These are phyloP conservation scores for Indri indri DNA, from an alignment of 2,113 vertebrate species.

Conservation along the genomic window DNA sequence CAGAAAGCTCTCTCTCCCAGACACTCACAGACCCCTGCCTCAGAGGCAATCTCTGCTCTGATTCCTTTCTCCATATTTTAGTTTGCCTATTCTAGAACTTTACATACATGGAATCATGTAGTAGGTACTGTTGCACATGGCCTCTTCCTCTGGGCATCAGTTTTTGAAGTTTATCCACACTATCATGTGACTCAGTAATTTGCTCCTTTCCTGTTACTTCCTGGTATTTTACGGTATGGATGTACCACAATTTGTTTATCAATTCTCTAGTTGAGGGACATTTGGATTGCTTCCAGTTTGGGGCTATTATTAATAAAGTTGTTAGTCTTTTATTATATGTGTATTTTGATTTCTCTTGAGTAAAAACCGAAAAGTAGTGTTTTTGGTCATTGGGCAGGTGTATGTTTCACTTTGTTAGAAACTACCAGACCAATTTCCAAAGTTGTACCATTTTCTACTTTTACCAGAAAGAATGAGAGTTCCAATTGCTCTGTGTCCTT, in stretches of 20 bases:
- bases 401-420: conserved; percentile 17
- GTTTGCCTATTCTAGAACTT: background rate
- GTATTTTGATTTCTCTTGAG: conserved; percentile 19
- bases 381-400: background rate
- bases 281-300: background rate
- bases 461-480: background rate
- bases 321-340: background rate
- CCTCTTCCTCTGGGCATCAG: background rate
- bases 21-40: background rate
- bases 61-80: background rate
- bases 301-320: background rate
- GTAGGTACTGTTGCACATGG: background rate
- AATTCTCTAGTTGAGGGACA: background rate
- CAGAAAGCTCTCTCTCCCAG: background rate
- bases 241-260: no score
- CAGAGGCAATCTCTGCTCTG: background rate
- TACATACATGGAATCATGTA: background rate
- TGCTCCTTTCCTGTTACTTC: background rate
- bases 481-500: background rate
- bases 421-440: background rate
- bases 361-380: background rate
- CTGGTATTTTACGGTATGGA: background rate
- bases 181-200: background rate
- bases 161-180: background rate
- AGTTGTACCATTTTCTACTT: background rate